Conservation (phyloP, 2,888 invertebrate genomes). For the Drosophila lutescens region DNA sequence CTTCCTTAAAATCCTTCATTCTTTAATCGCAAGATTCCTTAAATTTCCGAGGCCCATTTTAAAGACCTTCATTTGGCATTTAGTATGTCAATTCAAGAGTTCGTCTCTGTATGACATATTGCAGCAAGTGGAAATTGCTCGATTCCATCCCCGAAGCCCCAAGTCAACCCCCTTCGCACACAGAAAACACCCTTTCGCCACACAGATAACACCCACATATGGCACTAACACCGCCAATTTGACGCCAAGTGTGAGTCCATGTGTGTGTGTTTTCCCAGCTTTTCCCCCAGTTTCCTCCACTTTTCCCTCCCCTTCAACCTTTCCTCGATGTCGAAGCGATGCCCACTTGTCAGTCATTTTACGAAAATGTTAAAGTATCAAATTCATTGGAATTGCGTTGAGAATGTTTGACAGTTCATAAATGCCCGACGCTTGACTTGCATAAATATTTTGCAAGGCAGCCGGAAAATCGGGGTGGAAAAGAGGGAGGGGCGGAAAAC, state of each 20-base stretch:
- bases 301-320: neutral
- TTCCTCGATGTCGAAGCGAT: slow-evolving; percentile 7
- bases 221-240: slow-evolving; percentile 77
- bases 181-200: slow-evolving; percentile 36
- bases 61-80: slow-evolving; percentile 39
- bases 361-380: slow-evolving; percentile 82
- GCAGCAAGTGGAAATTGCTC: slow-evolving; percentile 66
- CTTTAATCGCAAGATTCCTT: neutral
- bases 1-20: neutral
- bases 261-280: slow-evolving; percentile 8
- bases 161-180: slow-evolving; percentile 7
- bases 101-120: slow-evolving; percentile 31
- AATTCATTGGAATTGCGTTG: slow-evolving; percentile 82
- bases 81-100: slow-evolving; percentile 72
- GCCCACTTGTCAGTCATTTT: slow-evolving; percentile 72
- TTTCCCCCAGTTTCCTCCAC: slow-evolving; percentile 13
- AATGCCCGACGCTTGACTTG: slow-evolving; percentile 81
- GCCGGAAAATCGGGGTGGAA: slow-evolving; percentile 14
- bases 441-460: slow-evolving; percentile 78
- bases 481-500: neutral
- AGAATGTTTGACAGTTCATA: slow-evolving; percentile 82
- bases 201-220: slow-evolving; percentile 74
- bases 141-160: slow-evolving; percentile 51
- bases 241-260: slow-evolving; percentile 57
- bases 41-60: slow-evolving; percentile 12